phyloP scores from a whole-genome alignment of 2,888 invertebrate genomes.

The Diplolepis rosae region DNA sequence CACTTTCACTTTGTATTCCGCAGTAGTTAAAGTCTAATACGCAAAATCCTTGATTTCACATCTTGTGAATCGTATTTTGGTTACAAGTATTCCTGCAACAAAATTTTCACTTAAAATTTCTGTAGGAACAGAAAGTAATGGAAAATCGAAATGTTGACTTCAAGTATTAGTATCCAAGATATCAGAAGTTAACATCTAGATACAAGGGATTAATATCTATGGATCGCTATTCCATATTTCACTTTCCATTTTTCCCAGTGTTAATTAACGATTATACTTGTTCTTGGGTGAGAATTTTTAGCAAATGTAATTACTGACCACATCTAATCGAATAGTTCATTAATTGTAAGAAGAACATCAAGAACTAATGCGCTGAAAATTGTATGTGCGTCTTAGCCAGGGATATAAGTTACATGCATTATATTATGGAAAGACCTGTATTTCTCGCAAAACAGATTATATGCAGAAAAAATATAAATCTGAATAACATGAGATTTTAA shows the following conservation, averaged over 20 bases:
- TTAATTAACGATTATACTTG: neutral
- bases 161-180: too few relatives aligned
- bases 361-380: slow-evolving; percentile 20
- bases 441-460: neutral
- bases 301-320: neutral
- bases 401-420: neutral
- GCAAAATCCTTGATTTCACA: neutral
- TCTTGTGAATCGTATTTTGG: neutral
- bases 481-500: neutral
- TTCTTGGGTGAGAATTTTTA: neutral
- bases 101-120: neutral
- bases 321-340: neutral
- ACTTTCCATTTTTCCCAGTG: too few relatives aligned
- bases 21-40: neutral
- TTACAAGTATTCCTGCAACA: neutral
- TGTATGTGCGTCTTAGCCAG: neutral
- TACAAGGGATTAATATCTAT: neutral
- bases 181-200: too few relatives aligned
- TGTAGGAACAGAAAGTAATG: neutral
- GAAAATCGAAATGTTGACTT: too few relatives aligned
- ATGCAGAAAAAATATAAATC: neutral
- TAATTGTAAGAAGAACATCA: neutral
- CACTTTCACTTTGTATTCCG: slow-evolving; percentile 10
- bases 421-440: neutral
- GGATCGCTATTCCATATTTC: neutral